These are phyloP conservation scores for Paralvinella palmiformis DNA, from an alignment of 1,140 invertebrate genomes.

Conservation along the genomic window DNA sequence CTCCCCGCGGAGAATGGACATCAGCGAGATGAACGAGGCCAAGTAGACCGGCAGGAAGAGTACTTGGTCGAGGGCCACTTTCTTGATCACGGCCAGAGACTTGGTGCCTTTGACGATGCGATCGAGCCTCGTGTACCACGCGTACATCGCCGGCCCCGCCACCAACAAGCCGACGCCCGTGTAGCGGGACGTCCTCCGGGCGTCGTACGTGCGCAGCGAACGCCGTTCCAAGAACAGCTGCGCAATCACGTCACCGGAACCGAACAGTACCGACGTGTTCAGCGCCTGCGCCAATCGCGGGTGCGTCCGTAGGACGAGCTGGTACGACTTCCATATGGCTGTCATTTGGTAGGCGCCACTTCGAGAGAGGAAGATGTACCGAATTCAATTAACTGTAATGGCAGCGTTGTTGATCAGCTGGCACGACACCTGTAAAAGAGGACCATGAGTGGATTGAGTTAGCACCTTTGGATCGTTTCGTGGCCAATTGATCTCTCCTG, in stretches of 20 bases:
- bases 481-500: too few relatives aligned
- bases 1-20: slow-evolving; percentile 59
- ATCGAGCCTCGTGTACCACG: slow-evolving; percentile 67
- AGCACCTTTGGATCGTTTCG: too few relatives aligned
- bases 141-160: slow-evolving; percentile 59
- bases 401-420: too few relatives aligned
- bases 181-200: slow-evolving; percentile 4
- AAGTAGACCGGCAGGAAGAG: slow-evolving; percentile 64
- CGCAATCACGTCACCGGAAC: slow-evolving; percentile 55
- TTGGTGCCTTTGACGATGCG: slow-evolving; percentile 51
- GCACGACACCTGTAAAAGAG: too few relatives aligned
- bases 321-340: slow-evolving; percentile 4
- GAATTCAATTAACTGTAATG: too few relatives aligned
- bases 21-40: slow-evolving; percentile 52
- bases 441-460: too few relatives aligned
- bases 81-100: slow-evolving; percentile 53
- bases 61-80: slow-evolving; percentile 68
- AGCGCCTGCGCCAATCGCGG: slow-evolving; percentile 1
- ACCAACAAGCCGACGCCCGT: slow-evolving; percentile 4
- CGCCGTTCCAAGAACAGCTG: slow-evolving; percentile 54
- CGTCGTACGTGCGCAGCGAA: slow-evolving; percentile 37
- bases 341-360: too few relatives aligned
- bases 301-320: not conserved
- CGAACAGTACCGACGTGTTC: slow-evolving; percentile 48
- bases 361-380: too few relatives aligned